Evolutionary conservation across 2,797 vertebrate genomes (phyloP), one percentile per base, ranked within the genome.

Genomic region (Ciconia nigra): DNA sequence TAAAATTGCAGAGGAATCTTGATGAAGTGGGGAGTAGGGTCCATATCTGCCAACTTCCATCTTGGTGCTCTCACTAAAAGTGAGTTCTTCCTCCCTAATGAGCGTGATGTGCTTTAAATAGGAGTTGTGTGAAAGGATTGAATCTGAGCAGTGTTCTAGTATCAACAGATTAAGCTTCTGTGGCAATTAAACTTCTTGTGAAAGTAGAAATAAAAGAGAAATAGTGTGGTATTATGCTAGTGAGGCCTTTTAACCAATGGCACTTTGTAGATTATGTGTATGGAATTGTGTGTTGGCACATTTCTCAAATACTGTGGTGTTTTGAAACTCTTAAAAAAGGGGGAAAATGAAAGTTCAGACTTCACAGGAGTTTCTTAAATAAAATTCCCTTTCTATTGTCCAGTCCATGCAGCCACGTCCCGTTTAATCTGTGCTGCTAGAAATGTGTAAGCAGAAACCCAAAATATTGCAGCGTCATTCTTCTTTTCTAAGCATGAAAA

Each of bases 251-350:
- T 39, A 65, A 67, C 51, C 49, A 55, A 66, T 86, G 76, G 54
- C 79, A 47, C 28, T 3, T 51, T 69, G 59, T 71, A 57, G 58
- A 29, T 86, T 35, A 37, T 35, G 65, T 66, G 21, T 84, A 76
- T 55, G 76, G 63, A 84, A 62, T 59, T 82, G 11, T 61, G 51
- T 62, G 33, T 70, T 76, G 86, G 59, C 62, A 62, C 47, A 63
- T 63, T 90, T 73, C 39, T 93, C 51, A 62, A 58, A 66, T 87
- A 31, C 62, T 70, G 26, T 31, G 41, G 26, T n/a, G 42, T 86
- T 95, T 81, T 93, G 87, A 87, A 96, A 92, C 37, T 35, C 59
- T 52, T 66, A 33, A 46, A 42, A 88, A 66, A 73, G 54, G 69
- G 83, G n/a, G 57, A 79, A 73, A 80, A 91, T 57, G 62, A 59